These are phyloP conservation scores for Steromphala cineraria DNA, from an alignment of 2,888 invertebrate species.

Conservation along the genomic window DNA sequence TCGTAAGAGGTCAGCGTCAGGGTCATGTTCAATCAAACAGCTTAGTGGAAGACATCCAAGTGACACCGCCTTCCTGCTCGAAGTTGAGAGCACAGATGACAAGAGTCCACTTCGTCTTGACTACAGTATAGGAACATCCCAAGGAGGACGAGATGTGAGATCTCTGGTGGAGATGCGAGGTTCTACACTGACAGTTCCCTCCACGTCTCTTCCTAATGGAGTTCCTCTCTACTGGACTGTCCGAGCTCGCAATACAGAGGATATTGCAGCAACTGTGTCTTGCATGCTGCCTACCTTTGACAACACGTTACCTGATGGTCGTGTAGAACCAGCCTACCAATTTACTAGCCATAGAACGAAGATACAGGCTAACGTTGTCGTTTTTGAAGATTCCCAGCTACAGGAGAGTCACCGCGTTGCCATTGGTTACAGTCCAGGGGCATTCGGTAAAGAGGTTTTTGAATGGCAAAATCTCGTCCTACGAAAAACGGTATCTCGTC, in stretches of 20 bases:
- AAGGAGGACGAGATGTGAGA: slow-evolving; percentile 46
- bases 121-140: slow-evolving; percentile 51
- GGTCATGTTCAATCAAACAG: slow-evolving; percentile 47
- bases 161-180: slow-evolving; percentile 55
- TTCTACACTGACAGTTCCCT: slow-evolving; percentile 39
- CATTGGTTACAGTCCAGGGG: slow-evolving; percentile 52
- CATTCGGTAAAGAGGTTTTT: slow-evolving; percentile 43
- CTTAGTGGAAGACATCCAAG: slow-evolving; percentile 36
- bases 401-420: slow-evolving; percentile 33
- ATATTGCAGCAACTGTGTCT: slow-evolving; percentile 38
- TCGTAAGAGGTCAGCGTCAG: not conserved
- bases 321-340: slow-evolving; percentile 54
- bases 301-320: slow-evolving; percentile 57
- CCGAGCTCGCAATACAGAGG: slow-evolving; percentile 57
- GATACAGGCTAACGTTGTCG: slow-evolving; percentile 47
- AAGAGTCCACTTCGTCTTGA: slow-evolving; percentile 47
- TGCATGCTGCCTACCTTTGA: slow-evolving; percentile 59
- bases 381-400: slow-evolving; percentile 58
- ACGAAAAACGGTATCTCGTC: slow-evolving; percentile 32
- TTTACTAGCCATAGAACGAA: slow-evolving; percentile 55
- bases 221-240: slow-evolving; percentile 59
- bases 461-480: slow-evolving; percentile 41
- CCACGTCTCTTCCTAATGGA: slow-evolving; percentile 42
- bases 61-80: slow-evolving; percentile 27
- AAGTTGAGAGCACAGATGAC: slow-evolving; percentile 47